Percentiles rank a stretch among this genome's conserved stretches.
Evolutionary conservation across 2,888 invertebrate genomes (phyloP).

Genomic region (Perizoma flavofasciatum): DNA sequence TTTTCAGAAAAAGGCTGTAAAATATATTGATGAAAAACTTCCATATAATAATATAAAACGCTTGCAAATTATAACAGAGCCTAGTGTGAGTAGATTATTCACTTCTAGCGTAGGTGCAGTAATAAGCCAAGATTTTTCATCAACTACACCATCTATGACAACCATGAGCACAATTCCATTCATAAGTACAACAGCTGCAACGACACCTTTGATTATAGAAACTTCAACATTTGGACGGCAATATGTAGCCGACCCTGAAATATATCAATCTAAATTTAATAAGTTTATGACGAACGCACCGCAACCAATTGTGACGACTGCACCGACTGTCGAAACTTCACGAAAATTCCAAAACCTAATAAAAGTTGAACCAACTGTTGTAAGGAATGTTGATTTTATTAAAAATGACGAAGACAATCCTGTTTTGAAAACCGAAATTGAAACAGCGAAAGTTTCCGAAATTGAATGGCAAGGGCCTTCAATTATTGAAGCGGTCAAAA

Average conservation of each 20-base stretch:
- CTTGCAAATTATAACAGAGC: slow-evolving; percentile 69
- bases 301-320: slow-evolving; percentile 34
- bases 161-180: slow-evolving; percentile 50
- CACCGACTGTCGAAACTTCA: slow-evolving; percentile 46
- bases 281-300: slow-evolving; percentile 53
- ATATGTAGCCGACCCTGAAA: slow-evolving; percentile 45
- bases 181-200: slow-evolving; percentile 45
- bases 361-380: slow-evolving; percentile 42
- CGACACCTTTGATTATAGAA: slow-evolving; percentile 49
- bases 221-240: slow-evolving; percentile 50
- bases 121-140: slow-evolving; percentile 48
- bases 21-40: slow-evolving; percentile 61
- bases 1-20: slow-evolving; percentile 62
- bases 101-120: slow-evolving; percentile 45
- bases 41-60: slow-evolving; percentile 57
- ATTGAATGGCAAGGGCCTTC: slow-evolving; percentile 52
- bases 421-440: slow-evolving; percentile 41
- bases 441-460: slow-evolving; percentile 50
- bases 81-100: slow-evolving; percentile 47
- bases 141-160: slow-evolving; percentile 51
- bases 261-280: slow-evolving; percentile 62
- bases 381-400: slow-evolving; percentile 38
- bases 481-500: slow-evolving; percentile 48
- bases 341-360: slow-evolving; percentile 63
- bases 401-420: slow-evolving; percentile 46